Base-by-base conservation (phyloP, 2,113 vertebrate species). In the Phrynosoma blainvillii region DNA sequence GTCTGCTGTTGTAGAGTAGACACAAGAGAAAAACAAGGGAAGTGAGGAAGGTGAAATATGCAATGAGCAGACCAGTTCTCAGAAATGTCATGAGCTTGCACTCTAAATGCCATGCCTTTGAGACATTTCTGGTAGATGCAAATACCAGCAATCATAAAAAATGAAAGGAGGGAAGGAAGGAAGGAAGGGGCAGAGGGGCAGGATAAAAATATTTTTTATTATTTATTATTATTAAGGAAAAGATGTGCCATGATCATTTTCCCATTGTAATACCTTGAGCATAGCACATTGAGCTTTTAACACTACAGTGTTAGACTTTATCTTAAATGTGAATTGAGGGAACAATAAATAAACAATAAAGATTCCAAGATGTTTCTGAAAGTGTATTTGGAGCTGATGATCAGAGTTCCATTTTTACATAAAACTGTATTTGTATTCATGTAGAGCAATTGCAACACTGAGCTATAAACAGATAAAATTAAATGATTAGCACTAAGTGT, bases 401-500 rank as follows among this genome's bases (percentile, higher is more conserved):
- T 47, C 66, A 4, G 27, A 71, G 20, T 40, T 40, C 62, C 30
- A 4, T 82, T 70, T 83, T 70, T 83, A 9, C 13, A 36, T 32
- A 23, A 32, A 73, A 74, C 16, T 25, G 62, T 32, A 32, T 42
- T 54, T 76, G 23, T 30, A 65, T 85, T 85, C 59, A 62, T 62
- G 59, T 18, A 62, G 59, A 62, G 59, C 73, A 47, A 76, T 77
- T 76, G 52, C 18, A 65, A 59, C 32, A 85, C 20, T 59, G 36
- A 42, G 47, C 32, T 65, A 59, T 77, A 85, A 85, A 77, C 36
- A 66, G 23, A 40, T 76, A 84, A 14, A 84, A 59, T 75, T 59
- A 85, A 85, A 85, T 40, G 32, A 76, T 85, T 84, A 85, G 56
- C 84, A 75, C 54, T 77, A 77, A 77, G 27, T 85, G 84, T 77